Percentiles rank a stretch among this genome's conserved stretches.
phyloP scores from a whole-genome alignment of 2,797 vertebrate genomes.

The Sparidentex hasta region DNA sequence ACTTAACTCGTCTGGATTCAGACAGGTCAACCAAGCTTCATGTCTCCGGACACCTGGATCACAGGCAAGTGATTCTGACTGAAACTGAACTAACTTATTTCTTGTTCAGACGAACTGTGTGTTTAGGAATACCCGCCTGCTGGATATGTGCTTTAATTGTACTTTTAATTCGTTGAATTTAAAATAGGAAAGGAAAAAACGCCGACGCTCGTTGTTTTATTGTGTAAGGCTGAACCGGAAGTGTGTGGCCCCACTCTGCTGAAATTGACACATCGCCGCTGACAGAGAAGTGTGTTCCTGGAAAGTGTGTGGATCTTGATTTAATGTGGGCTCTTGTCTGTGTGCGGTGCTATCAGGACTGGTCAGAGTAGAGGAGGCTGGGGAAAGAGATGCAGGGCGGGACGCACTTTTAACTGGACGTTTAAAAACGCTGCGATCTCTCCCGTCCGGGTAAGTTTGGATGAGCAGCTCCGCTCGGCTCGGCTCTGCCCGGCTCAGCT shows the following conservation, averaged over 20 bases:
- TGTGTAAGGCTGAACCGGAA: slow-evolving; percentile 71
- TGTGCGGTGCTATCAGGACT: background rate
- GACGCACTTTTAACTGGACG: slow-evolving; percentile 59
- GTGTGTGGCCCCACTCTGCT: background rate
- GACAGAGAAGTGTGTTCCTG: slow-evolving; percentile 65
- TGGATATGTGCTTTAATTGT: background rate
- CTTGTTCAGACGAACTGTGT: background rate
- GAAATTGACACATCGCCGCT: slow-evolving; percentile 42
- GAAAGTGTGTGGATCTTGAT: slow-evolving; percentile 69
- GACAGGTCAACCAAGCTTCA: too few species aligned
- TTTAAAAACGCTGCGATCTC: slow-evolving; percentile 55
- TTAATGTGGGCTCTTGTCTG: slow-evolving; percentile 33
- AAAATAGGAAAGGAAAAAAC: background rate
- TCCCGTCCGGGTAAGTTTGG: slow-evolving; percentile 79
- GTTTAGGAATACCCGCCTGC: rapidly evolving
- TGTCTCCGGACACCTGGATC: background rate
- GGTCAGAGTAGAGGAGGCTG: slow-evolving; percentile 5
- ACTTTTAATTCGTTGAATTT: background rate
- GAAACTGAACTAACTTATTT: background rate
- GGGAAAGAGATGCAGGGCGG: slow-evolving; percentile 62
- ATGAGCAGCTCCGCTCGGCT: slow-evolving; percentile 30
- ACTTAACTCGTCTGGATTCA: background rate
- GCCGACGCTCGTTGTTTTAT: slow-evolving; percentile 50
- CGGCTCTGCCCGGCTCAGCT: slow-evolving; percentile 45
- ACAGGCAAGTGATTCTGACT: background rate